These are phyloP conservation scores for Lepilemur septentrionalis DNA, from an alignment of 2,797 vertebrate genomes.

Conservation along the genomic window DNA sequence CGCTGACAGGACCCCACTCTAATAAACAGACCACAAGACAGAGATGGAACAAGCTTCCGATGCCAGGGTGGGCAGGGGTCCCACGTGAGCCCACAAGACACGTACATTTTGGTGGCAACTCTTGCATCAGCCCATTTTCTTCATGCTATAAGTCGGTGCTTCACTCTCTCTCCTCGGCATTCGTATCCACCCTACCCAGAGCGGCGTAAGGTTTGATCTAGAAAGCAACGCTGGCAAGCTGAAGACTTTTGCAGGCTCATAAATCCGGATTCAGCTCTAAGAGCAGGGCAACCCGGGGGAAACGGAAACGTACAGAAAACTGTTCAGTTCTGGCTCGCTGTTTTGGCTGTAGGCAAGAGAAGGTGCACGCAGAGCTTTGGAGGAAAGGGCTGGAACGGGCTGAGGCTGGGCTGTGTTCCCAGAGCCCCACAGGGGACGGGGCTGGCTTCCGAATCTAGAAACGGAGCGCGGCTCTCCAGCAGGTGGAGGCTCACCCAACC, in stretches of 20 bases:
- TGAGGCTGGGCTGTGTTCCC: conserved; percentile 76
- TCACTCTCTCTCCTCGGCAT: background rate
- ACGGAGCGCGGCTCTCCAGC: conserved; percentile 74
- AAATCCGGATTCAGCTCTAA: conserved; percentile 70
- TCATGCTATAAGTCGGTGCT: rapidly evolving
- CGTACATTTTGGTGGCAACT: rapidly evolving
- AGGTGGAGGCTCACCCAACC: conserved; percentile 74
- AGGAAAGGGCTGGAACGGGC: conserved; percentile 67
- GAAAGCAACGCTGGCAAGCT: conserved; percentile 30
- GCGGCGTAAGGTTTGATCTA: background rate
- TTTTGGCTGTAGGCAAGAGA: conserved; percentile 76
- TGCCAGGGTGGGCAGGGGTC: rapidly evolving
- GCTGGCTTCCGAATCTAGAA: conserved; percentile 79
- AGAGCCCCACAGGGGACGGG: conserved; percentile 71
- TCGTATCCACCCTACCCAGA: background rate
- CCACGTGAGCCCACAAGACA: background rate
- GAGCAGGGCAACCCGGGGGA: conserved; percentile 37
- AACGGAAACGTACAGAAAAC: conserved; percentile 58
- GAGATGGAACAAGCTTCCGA: background rate
- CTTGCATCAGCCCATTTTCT: background rate
- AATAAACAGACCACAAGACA: background rate
- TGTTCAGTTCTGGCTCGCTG: conserved; percentile 75
- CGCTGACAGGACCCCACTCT: background rate
- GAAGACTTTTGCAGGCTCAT: conserved; percentile 36
- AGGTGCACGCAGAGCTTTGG: conserved; percentile 59